Conservation (phyloP, 2,888 invertebrate species). For the Schrankia costaestrigalis region DNA sequence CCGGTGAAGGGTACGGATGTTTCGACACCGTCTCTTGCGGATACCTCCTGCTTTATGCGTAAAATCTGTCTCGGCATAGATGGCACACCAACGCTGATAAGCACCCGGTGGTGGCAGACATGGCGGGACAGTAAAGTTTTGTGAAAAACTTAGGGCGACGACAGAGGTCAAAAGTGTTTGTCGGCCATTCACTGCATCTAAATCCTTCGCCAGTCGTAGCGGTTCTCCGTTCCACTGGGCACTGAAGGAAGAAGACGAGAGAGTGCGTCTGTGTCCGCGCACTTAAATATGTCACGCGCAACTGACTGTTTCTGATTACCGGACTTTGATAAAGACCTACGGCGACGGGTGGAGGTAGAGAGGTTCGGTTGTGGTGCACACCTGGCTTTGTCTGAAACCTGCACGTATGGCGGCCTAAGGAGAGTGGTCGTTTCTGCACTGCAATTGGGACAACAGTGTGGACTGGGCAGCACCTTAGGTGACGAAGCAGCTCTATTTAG, state of each 20-base stretch:
- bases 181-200: background rate
- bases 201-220: slow-evolving; percentile 1
- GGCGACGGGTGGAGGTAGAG: slow-evolving; percentile 7
- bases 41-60: background rate
- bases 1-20: background rate
- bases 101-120: background rate
- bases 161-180: slow-evolving; percentile 1
- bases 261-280: slow-evolving; percentile 5
- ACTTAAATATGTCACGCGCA: slow-evolving; percentile 1
- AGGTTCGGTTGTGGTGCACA: background rate
- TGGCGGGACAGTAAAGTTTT: background rate
- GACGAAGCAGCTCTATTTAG: slow-evolving; percentile 28
- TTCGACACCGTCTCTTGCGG: background rate
- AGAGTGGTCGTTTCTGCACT: slow-evolving; percentile 8
- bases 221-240: slow-evolving; percentile 1
- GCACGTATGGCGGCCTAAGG: background rate
- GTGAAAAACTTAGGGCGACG: slow-evolving; percentile 1
- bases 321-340: slow-evolving; percentile 2
- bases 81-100: background rate
- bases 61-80: background rate
- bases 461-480: slow-evolving; percentile 7
- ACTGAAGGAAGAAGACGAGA: slow-evolving; percentile 1
- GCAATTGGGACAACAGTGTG: slow-evolving; percentile 5
- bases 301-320: background rate
- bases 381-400: background rate